Base-by-base conservation (phyloP, 2,113 vertebrate species). In the Salminus brasiliensis region DNA sequence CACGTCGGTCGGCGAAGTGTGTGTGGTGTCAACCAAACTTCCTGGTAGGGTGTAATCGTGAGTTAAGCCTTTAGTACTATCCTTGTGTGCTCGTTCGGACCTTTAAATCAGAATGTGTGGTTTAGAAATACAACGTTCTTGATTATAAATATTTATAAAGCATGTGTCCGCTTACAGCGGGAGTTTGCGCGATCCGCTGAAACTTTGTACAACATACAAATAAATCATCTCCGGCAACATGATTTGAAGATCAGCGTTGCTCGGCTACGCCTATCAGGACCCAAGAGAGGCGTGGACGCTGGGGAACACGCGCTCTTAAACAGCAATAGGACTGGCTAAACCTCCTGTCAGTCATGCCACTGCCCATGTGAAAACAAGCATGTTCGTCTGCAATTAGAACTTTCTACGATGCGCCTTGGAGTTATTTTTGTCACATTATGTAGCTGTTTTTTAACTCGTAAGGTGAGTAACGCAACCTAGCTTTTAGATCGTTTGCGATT, bases 381-480 rank as follows among this genome's bases (percentile, higher is more conserved):
- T 0, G 15, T 49, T 80, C 12, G 67, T 39, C 25, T 83, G 82
- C 25, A n/a, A 13, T 41, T 4, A 18, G 34, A 55, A 71, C 47
- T 80, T 65, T 59, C 52, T 25, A 47, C 66, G 67, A 55, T 63
- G 76, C 74, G 57, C 66, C 66, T 69, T 57, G 9, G 45, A 53
- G 67, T 75, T 83, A 80, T 80, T 76, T 83, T 80, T 57, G 52
- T 80, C 77, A 27, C 49, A 39, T 57, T 29, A 80, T 83, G 82
- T 83, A 41, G 67, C 73, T 55, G 81, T 29, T 83, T 71, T 55
- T 47, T 18, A 30, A 45, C 8, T 67, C 55, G 5, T 65, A 83
- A 76, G 78, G 82, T 83, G 66, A 83, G 82, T 72, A n/a, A n/a
- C n/a, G n/a, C n/a, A n/a, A n/a, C n/a, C n/a, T n/a, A 39, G 29